Conservation (phyloP, 2,888 invertebrate species). For the Stegana nigrithorax region DNA sequence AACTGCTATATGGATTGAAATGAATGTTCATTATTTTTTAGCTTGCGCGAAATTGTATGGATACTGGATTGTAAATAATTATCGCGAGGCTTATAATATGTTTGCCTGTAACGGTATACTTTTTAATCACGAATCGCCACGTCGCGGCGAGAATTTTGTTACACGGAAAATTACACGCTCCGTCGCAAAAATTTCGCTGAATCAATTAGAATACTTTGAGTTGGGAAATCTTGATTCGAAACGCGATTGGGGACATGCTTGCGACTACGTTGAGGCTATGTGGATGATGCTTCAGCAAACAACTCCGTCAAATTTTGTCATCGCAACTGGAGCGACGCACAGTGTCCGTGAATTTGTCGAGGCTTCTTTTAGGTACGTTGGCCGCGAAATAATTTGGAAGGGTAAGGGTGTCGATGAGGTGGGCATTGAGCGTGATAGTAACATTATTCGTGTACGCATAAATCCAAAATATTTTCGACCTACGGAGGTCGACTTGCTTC, state of each 20-base stretch:
- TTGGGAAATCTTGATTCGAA: conserved; percentile 95
- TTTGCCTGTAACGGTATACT: conserved; percentile 96
- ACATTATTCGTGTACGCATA: conserved; percentile 83
- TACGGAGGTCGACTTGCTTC: conserved; percentile 94
- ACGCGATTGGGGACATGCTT: conserved; percentile 98
- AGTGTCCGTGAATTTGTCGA: conserved; percentile 98
- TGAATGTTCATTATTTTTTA: conserved; percentile 65
- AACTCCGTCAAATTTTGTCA: conserved; percentile 93
- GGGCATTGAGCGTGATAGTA: conserved; percentile 76
- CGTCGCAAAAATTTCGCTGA: conserved; percentile 95
- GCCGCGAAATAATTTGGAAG: conserved; percentile 86
- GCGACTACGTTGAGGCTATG: conserved; percentile 99
- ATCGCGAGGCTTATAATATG: conserved; percentile 94
- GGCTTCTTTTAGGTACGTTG: conserved; percentile 86
- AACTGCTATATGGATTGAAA: too few relatives aligned
- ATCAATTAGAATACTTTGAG: conserved; percentile 85
- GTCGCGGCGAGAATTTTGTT: conserved; percentile 97
- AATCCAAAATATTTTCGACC: conserved; percentile 97
- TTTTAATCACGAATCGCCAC: conserved; percentile 96
- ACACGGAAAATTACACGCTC: conserved; percentile 97
- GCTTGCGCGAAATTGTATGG: conserved; percentile 96
- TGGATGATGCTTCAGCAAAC: conserved; percentile 98
- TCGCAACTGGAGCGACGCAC: conserved; percentile 94
- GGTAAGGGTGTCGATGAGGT: conserved; percentile 87
- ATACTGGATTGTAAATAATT: conserved; percentile 96